Percentiles rank a stretch among this genome's conserved stretches.
These are phyloP conservation scores for Falco concolor DNA, from an alignment of 2,797 vertebrate genomes.

Conservation along the genomic window DNA sequence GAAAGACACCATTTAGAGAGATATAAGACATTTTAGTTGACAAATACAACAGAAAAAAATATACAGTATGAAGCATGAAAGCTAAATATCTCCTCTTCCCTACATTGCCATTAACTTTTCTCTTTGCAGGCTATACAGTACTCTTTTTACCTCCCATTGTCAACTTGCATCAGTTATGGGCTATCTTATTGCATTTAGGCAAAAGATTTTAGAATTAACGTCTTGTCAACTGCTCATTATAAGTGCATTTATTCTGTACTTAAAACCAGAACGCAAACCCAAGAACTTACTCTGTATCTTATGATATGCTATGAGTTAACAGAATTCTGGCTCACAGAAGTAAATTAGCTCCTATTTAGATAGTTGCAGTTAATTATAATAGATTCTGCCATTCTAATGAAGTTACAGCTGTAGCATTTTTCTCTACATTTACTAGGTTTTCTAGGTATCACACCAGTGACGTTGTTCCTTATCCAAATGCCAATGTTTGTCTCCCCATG, in stretches of 20 bases:
- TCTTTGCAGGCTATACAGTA: constrained; percentile 75
- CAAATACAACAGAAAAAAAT: constrained; percentile 75
- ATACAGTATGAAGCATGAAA: constrained; percentile 71
- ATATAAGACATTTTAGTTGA: constrained; percentile 78
- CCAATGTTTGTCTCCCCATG: constrained; percentile 60
- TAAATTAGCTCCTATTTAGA: constrained; percentile 68
- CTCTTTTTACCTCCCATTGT: constrained; percentile 92
- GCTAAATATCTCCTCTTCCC: constrained; percentile 51
- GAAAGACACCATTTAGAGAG: constrained; percentile 92
- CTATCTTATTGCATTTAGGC: constrained; percentile 69
- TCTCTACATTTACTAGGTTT: constrained; percentile 58
- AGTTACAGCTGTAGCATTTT: constrained; percentile 65
- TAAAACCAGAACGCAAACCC: constrained; percentile 64
- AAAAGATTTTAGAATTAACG: constrained; percentile 73
- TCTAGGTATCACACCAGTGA: constrained; percentile 63
- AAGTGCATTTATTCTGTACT: constrained; percentile 65
- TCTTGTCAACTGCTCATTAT: constrained; percentile 71
- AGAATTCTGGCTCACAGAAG: constrained; percentile 64
- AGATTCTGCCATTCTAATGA: constrained; percentile 94
- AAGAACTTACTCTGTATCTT: constrained; percentile 55
- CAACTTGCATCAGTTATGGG: constrained; percentile 92
- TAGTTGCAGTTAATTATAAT: constrained; percentile 75
- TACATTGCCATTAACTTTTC: constrained; percentile 40
- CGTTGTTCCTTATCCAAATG: constrained; percentile 63
- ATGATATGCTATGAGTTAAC: constrained; percentile 66